Percentiles rank a stretch among this genome's conserved stretches.
Conservation (phyloP, 2,797 vertebrate genomes). For the Megalops cyprinoides region DNA sequence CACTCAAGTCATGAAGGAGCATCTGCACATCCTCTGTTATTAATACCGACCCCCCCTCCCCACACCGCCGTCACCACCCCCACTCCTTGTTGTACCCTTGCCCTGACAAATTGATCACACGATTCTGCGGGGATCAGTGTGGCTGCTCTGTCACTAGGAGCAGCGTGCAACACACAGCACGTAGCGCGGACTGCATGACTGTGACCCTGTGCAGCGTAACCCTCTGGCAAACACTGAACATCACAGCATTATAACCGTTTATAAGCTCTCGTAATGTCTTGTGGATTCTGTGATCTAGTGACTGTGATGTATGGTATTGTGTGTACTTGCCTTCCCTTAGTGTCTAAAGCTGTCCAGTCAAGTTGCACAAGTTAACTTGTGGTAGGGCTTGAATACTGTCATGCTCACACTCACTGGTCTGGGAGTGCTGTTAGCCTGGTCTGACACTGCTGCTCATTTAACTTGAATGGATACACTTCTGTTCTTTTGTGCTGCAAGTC, state of each 20-base stretch:
- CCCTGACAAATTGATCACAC: constrained; percentile 7
- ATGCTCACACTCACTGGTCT: too few relatives aligned
- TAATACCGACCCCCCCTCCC: constrained; percentile 38
- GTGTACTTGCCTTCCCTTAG: too few relatives aligned
- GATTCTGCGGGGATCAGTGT: background rate
- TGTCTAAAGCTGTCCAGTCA: too few relatives aligned
- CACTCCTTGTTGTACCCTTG: background rate
- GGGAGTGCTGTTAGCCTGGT: too few relatives aligned
- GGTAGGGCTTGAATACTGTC: too few relatives aligned
- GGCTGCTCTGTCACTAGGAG: background rate
- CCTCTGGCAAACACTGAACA: background rate
- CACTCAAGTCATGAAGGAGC: constrained; percentile 44
- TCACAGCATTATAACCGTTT: background rate
- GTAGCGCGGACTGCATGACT: background rate
- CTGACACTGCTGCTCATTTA: too few relatives aligned
- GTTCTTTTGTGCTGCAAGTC: too few relatives aligned
- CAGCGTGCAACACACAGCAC: background rate
- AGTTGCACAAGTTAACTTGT: too few relatives aligned
- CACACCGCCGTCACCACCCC: background rate
- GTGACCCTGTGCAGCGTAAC: background rate
- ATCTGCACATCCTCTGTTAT: constrained; percentile 34
- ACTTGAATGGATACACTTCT: too few relatives aligned
- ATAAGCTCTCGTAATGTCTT: background rate
- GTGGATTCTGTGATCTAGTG: too few relatives aligned
- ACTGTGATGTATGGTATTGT: too few relatives aligned